Evolutionary conservation across 2,797 vertebrate species (phyloP).

Genomic region (Anableps anableps): DNA sequence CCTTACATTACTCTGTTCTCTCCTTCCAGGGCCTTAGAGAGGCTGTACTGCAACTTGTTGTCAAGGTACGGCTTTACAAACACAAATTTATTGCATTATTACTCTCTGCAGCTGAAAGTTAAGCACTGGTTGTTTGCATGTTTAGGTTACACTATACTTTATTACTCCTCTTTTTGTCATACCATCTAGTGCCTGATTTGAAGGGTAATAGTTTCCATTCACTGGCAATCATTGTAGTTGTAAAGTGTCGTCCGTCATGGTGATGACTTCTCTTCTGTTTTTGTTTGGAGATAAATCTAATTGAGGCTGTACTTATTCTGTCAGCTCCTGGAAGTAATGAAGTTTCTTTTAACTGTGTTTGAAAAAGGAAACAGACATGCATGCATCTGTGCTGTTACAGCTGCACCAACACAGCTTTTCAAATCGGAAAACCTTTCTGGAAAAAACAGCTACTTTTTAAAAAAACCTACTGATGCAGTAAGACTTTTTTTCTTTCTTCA

Average conservation of each 20-base stretch:
- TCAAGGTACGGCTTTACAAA: slow-evolving; percentile 71
- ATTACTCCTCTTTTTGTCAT: slow-evolving; percentile 17
- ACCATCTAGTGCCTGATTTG: slow-evolving; percentile 60
- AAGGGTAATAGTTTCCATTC: slow-evolving; percentile 1
- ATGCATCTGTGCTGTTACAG: slow-evolving; percentile 1
- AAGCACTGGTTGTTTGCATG: neutral
- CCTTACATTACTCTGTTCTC: slow-evolving; percentile 48
- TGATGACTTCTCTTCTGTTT: slow-evolving; percentile 48
- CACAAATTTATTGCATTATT: slow-evolving; percentile 1
- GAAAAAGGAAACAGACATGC: slow-evolving; percentile 1
- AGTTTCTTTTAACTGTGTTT: slow-evolving; percentile 6
- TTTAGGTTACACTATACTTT: neutral
- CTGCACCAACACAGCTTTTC: neutral
- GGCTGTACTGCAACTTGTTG: slow-evolving; percentile 81
- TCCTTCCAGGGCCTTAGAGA: slow-evolving; percentile 81
- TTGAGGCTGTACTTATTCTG: slow-evolving; percentile 36
- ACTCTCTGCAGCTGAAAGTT: neutral
- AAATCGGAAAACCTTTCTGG: neutral
- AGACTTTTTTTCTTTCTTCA: neutral
- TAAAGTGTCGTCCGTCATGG: slow-evolving; percentile 19
- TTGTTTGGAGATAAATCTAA: slow-evolving; percentile 54
- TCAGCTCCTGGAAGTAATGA: slow-evolving; percentile 39
- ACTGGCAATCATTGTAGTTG: neutral
- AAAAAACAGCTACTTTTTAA: neutral
- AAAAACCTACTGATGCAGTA: neutral